Conservation (phyloP, 2,113 vertebrate species). For the Echinops telfairi region DNA sequence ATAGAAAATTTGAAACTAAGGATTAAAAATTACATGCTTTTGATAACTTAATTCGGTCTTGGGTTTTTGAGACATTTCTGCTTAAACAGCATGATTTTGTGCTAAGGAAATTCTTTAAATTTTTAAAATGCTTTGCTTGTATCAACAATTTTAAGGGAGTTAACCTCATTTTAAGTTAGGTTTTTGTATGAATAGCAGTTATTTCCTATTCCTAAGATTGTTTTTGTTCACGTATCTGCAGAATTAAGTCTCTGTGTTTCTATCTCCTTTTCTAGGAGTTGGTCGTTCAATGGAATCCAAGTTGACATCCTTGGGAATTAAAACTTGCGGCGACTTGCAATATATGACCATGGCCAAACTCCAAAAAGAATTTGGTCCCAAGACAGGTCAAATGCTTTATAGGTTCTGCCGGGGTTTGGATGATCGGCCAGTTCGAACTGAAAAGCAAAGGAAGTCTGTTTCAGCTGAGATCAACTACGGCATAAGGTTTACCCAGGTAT, state of each 20-base stretch:
- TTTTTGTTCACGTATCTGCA: constrained; percentile 37
- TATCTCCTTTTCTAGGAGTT: constrained; percentile 90
- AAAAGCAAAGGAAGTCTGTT: constrained; percentile 97
- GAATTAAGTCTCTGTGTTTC: neutral
- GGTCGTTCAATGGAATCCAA: constrained; percentile 95
- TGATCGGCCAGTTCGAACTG: constrained; percentile 95
- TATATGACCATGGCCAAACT: constrained; percentile 94
- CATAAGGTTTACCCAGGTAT: constrained; percentile 96
- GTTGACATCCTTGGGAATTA: constrained; percentile 92
- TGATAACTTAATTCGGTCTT: neutral
- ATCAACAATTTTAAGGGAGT: constrained; percentile 7
- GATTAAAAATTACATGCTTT: constrained; percentile 4
- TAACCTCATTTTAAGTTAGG: neutral
- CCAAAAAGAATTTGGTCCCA: constrained; percentile 97
- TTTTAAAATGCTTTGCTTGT: neutral
- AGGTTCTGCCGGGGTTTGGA: constrained; percentile 97
- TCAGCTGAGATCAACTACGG: constrained; percentile 99
- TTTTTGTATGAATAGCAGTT: neutral
- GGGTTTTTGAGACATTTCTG: constrained; percentile 21
- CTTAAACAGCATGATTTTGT: neutral
- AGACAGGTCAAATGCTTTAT: constrained; percentile 96
- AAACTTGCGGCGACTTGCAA: constrained; percentile 96
- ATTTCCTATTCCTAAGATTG: neutral
- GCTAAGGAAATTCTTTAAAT: neutral
- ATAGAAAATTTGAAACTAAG: neutral